A percentile compares a stretch with the other conserved stretches of the same genome.
phyloP scores from a whole-genome alignment of 2,888 invertebrate genomes.

The Agrochola lychnidis region DNA sequence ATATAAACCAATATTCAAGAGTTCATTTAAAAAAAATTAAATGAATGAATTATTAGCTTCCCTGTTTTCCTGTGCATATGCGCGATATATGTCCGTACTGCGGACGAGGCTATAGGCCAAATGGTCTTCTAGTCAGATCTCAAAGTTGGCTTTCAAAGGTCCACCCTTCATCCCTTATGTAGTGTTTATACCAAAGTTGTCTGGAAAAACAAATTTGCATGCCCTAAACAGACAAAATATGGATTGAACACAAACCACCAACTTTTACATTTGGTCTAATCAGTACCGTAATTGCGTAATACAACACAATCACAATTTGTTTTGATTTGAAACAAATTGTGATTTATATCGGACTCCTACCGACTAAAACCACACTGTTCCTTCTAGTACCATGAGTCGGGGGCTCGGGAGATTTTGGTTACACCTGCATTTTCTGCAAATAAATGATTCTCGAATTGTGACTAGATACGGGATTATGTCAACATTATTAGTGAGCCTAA shows the following conservation, averaged over 20 bases:
- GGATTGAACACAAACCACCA: neutral
- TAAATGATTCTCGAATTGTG: neutral
- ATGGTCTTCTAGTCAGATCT: neutral
- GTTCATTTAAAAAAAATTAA: neutral
- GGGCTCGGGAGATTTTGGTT: neutral
- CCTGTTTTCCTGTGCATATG: neutral
- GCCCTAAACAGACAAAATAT: neutral
- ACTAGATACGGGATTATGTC: neutral
- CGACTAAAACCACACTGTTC: too few relatives aligned
- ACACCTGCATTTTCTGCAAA: neutral
- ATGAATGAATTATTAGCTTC: neutral
- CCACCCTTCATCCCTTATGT: neutral
- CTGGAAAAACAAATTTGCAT: neutral
- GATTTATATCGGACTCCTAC: too few relatives aligned
- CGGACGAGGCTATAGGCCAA: neutral
- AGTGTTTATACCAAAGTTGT: neutral
- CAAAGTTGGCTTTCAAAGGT: neutral
- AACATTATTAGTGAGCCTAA: neutral
- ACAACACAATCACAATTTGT: too few relatives aligned
- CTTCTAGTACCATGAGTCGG: too few relatives aligned
- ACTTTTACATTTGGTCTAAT: neutral
- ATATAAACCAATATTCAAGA: neutral
- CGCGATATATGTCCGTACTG: neutral
- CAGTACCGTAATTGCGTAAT: too few relatives aligned
- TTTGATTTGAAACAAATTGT: too few relatives aligned